A percentile compares a stretch with the other conserved stretches of the same genome.
phyloP scores from a whole-genome alignment of 1,140 invertebrate species.

The Teleopsis dalmanni region DNA sequence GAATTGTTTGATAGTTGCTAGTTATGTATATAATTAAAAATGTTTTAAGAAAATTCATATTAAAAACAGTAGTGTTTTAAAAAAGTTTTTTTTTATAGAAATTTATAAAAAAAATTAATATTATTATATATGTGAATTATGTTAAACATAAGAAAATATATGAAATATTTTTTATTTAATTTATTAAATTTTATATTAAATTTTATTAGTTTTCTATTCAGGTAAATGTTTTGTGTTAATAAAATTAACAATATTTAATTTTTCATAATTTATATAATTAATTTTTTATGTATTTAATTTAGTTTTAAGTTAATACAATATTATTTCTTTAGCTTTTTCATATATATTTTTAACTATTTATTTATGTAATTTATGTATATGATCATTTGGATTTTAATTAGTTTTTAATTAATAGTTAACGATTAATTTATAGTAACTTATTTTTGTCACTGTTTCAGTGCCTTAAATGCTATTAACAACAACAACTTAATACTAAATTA shows the following conservation, averaged over 20 bases:
- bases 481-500: neutral
- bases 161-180: neutral
- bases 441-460: neutral
- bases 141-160: neutral
- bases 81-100: neutral
- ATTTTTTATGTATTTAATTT: neutral
- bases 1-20: no score
- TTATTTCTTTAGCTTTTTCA: neutral
- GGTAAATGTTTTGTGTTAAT: neutral
- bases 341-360: slow-evolving; percentile 1
- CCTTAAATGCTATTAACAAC: neutral
- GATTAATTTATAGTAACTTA: no score
- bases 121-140: neutral
- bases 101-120: neutral
- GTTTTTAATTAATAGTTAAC: neutral
- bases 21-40: neutral
- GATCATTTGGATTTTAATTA: neutral
- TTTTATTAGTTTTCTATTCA: neutral
- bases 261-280: neutral
- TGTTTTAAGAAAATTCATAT: neutral
- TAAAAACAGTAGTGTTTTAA: neutral
- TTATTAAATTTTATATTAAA: neutral
- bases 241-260: neutral
- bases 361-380: neutral
- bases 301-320: slow-evolving; percentile 3